Base-by-base conservation (phyloP, 2,113 vertebrate genomes). In the Cyprinus carpio region DNA sequence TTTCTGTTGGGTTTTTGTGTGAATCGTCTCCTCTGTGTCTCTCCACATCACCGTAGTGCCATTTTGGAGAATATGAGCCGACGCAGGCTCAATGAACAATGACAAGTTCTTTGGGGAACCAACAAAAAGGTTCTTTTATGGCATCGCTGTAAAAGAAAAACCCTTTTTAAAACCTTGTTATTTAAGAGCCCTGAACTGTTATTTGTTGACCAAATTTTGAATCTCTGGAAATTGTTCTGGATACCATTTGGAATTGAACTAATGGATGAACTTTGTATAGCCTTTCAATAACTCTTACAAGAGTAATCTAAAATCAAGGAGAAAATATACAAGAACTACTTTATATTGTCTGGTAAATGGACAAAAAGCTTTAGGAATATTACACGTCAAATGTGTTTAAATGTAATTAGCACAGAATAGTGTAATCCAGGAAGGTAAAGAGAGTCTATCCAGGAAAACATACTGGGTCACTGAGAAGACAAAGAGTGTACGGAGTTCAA, bases 381-480 rank as follows among this genome's bases (percentile, higher is more conserved):
- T 58, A 4, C 13, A 37, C 31, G 64, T 85, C 56, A 75, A 43
- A 71, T 46, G 84, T 64, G 65, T 23, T 23, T 37, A 37, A 58
- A 58, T 60, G 34, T 40, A 72, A 88, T 77, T 79, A 54, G 25
- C 40, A 56, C 71, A 84, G 60, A 72, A 65, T 12, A 84, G 49
- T 46, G 34, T 76, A 37, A 71, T 58, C 72, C 64, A 75, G 88
- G 67, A 81, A 67, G 23, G 82, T 64, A 76, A 83, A 56, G 78
- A 67, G 82, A 79, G 27, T 88, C 83, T 56, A 81, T 29, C 10
- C 62, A 82, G 84, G 81, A 87, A 87, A 85, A 16, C 29, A 72
- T 58, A 37, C 62, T 69, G 51, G 86, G 83, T 83, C 85, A 87
- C 74, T n/a, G 27, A 31, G 5, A 84, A 86, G 69, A 31, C 72